Base-by-base conservation (phyloP, 2,113 vertebrate genomes). In the Sceloporus undulatus region DNA sequence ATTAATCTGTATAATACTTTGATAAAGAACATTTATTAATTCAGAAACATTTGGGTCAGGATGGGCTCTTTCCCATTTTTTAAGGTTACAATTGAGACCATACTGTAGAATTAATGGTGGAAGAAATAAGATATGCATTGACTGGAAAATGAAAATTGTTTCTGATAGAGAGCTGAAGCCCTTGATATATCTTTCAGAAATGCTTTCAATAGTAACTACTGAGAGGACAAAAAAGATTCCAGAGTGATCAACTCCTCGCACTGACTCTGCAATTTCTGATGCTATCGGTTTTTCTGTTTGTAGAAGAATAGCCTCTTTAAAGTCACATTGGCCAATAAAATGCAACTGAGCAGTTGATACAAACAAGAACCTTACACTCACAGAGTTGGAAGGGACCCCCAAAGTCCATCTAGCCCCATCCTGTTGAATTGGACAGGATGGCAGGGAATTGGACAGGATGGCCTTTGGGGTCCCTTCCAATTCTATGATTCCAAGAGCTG, bases 81-180 rank as follows among this genome's bases (percentile, higher is more conserved):
- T 96, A 80, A 90, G 87, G 77, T 91, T 95, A 91, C 94, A 97
- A 95, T 96, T 96, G 95, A 96, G 95, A 95, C 93, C 90, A 92
- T 91, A 92, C 92, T 96, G 95, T 91, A 95, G 96, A 96, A 96
- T 96, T 97, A 97, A 96, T 97, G 96, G 93, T 95, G 96, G 95
- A 96, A 97, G 93, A 97, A 97, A 97, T 97, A 97, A 96, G 95
- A 95, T 96, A 96, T 62, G 92, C 95, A 95, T 96, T 96, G 95
- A 96, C 93, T 96, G 95, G 96, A 96, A 97, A 97, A 97, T 95
- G 85, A 94, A 95, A 96, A 95, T 96, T 95, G 94, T 96, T 96
- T 95, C 95, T 95, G 93, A 94, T 96, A 93, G 94, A 94, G 92
- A 93, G 88, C 87, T 89, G 85, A 94, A 96, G 68, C n/a, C 89